A percentile compares a stretch with the other conserved stretches of the same genome.
These are phyloP conservation scores for Aphaenogaster floridana DNA, from an alignment of 1,140 invertebrate genomes.

Conservation along the genomic window DNA sequence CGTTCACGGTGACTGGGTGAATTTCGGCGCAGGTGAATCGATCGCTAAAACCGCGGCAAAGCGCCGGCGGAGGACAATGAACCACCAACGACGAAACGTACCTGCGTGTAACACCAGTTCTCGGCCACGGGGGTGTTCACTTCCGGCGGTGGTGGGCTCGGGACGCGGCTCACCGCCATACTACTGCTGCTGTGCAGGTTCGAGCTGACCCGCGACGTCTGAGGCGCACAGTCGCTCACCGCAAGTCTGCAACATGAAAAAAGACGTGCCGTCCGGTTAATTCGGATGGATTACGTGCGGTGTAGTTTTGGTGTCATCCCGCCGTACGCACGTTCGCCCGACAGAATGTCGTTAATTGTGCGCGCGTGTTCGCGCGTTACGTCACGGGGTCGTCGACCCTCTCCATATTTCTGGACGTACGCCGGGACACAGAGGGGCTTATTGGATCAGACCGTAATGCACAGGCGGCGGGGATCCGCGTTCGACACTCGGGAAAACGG, in stretches of 20 bases:
- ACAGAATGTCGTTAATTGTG: constrained; percentile 58
- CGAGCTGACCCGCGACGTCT: constrained; percentile 93
- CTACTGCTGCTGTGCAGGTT: constrained; percentile 91
- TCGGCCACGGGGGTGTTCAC: constrained; percentile 97
- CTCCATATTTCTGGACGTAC: constrained; percentile 48
- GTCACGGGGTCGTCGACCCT: constrained; percentile 46
- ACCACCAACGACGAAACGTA: constrained; percentile 84
- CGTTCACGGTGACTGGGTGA: constrained; percentile 26
- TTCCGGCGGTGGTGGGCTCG: constrained; percentile 95
- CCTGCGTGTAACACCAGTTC: constrained; percentile 99
- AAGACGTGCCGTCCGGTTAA: constrained; percentile 19
- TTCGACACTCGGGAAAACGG: constrained; percentile 29
- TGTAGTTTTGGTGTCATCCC: constrained; percentile 19
- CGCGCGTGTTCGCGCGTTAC: constrained; percentile 28
- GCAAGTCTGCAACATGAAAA: constrained; percentile 90
- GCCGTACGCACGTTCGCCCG: background rate
- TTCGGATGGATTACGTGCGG: constrained; percentile 2
- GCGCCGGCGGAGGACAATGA: constrained; percentile 24
- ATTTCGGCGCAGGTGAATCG: constrained; percentile 44
- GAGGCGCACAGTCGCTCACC: constrained; percentile 95
- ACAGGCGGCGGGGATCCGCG: background rate
- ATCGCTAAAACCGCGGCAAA: constrained; percentile 33
- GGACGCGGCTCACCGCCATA: constrained; percentile 96
- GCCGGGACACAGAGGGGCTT: background rate
- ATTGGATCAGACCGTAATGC: constrained; percentile 17